Evolutionary conservation across 2,113 vertebrate genomes (phyloP).

Genomic region (Australoheros scitulus): DNA sequence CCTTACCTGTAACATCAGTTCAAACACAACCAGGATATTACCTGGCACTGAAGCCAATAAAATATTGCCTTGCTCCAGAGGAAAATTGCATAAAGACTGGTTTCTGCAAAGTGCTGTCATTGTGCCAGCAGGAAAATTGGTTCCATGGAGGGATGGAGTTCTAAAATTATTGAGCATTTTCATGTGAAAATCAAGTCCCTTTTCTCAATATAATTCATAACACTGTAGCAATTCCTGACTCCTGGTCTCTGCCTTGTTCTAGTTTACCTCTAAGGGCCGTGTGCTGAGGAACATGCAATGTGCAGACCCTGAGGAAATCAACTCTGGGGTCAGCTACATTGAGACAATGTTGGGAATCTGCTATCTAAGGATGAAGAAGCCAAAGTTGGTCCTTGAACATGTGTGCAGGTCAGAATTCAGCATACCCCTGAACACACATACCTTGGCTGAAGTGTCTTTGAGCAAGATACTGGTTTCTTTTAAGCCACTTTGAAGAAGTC

Average conservation of each 20-base stretch:
- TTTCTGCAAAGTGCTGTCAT: not conserved
- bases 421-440: not conserved
- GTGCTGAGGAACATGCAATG: conserved; percentile 67
- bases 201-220: not conserved
- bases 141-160: not conserved
- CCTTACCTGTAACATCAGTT: not conserved
- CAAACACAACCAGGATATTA: not conserved
- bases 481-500: not conserved
- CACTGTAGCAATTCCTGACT: not conserved
- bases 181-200: not conserved
- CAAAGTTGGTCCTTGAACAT: conserved; percentile 77
- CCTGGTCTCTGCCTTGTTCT: not conserved
- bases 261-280: conserved; percentile 78
- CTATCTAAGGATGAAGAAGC: conserved; percentile 76
- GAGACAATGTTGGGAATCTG: conserved; percentile 80
- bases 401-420: conserved; percentile 77
- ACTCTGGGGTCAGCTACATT: conserved; percentile 80
- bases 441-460: not conserved
- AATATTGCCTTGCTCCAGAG: not conserved
- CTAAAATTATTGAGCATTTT: not conserved
- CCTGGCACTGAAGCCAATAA: not conserved
- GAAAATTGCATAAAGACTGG: not conserved
- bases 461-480: not conserved
- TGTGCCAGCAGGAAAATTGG: not conserved
- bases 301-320: conserved; percentile 74